These are phyloP conservation scores for Muscicapa comitata DNA, from an alignment of 2,797 vertebrate species.

Conservation along the genomic window DNA sequence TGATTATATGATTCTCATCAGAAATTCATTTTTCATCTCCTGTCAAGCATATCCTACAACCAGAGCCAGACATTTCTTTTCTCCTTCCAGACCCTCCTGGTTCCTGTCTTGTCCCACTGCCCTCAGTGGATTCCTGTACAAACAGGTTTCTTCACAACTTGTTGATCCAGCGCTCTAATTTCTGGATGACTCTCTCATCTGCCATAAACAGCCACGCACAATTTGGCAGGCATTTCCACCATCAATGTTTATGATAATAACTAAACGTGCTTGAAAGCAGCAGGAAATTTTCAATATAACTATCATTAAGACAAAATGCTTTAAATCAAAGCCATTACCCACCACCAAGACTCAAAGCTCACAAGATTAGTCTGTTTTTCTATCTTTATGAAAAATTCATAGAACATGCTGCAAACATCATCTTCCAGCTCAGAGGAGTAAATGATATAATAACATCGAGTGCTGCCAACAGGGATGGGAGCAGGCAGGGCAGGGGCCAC, in stretches of 20 bases:
- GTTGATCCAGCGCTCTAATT: constrained; percentile 14
- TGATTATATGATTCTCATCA: neutral
- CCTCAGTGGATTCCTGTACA: neutral
- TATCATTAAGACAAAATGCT: constrained; percentile 71
- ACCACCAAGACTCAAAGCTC: constrained; percentile 65
- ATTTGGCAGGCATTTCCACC: constrained; percentile 64
- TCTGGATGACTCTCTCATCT: constrained; percentile 58
- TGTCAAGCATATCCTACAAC: neutral
- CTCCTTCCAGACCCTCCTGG: neutral
- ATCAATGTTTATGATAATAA: constrained; percentile 71
- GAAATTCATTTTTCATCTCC: neutral
- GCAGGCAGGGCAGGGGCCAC: neutral
- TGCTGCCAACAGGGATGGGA: neutral
- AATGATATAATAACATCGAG: neutral
- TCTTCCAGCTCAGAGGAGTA: constrained; percentile 36
- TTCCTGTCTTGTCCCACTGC: neutral
- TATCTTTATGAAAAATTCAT: constrained; percentile 72
- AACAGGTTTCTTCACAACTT: neutral
- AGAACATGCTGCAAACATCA: constrained; percentile 39
- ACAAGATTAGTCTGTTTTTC: constrained; percentile 61
- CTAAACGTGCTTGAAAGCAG: constrained; percentile 68
- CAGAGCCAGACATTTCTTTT: neutral
- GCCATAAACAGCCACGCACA: constrained; percentile 50
- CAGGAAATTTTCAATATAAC: constrained; percentile 70
- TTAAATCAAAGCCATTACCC: constrained; percentile 73